A percentile compares a stretch with the other conserved stretches of the same genome.
Conservation (phyloP, 2,888 invertebrate species). For the Eledona agricola region DNA sequence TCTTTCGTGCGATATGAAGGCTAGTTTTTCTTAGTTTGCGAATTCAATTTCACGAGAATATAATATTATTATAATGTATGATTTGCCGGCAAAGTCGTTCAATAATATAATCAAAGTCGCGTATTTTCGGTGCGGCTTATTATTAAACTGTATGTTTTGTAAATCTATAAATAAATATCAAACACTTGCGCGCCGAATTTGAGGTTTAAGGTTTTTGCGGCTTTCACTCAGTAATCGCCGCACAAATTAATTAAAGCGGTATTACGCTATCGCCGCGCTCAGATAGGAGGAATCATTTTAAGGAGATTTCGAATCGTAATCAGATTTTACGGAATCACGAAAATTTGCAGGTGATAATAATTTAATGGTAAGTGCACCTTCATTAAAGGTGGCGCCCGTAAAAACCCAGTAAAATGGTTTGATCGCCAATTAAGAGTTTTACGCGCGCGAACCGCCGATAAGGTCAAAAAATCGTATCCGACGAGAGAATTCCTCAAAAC, state of each 20-base stretch:
- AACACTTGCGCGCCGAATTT: conserved; percentile 28
- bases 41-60: too few species aligned
- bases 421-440: conserved; percentile 43
- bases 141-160: conserved; percentile 26
- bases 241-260: conserved; percentile 28
- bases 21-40: too few species aligned
- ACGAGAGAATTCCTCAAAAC: conserved; percentile 37
- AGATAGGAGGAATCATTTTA: conserved; percentile 25
- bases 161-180: conserved; percentile 30
- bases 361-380: conserved; percentile 25
- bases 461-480: conserved; percentile 39
- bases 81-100: conserved; percentile 10
- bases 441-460: conserved; percentile 40
- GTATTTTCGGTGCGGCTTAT: conserved; percentile 15
- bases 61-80: too few species aligned
- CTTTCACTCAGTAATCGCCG: conserved; percentile 32
- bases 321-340: too few species aligned
- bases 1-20: too few species aligned
- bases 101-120: conserved; percentile 7
- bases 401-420: conserved; percentile 42
- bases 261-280: conserved; percentile 28
- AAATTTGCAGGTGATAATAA: too few species aligned
- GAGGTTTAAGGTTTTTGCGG: conserved; percentile 12
- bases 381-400: conserved; percentile 35
- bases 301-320: conserved; percentile 36